Conservation (phyloP, 1,140 invertebrate species). For the Sminthurinus signatus region DNA sequence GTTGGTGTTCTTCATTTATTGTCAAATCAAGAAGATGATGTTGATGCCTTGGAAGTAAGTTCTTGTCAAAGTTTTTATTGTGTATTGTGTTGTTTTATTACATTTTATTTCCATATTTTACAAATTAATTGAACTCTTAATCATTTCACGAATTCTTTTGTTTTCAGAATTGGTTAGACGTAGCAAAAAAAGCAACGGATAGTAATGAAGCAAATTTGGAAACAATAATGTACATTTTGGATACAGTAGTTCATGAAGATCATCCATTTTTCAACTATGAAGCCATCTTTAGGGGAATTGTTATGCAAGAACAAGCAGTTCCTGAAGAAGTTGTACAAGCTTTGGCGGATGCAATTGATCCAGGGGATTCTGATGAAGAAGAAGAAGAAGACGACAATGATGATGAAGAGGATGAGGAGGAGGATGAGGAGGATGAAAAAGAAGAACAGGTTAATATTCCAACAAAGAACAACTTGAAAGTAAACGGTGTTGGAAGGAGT, state of each 20-base stretch:
- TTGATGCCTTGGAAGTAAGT: too few species aligned
- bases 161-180: background rate
- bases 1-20: too few species aligned
- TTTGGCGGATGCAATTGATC: conserved; percentile 45
- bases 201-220: conserved; percentile 50
- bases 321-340: conserved; percentile 50
- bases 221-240: conserved; percentile 56
- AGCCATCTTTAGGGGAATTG: conserved; percentile 49
- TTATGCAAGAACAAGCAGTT: conserved; percentile 60
- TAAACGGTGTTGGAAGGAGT: too few species aligned
- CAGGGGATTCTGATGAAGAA: conserved; percentile 16
- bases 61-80: too few species aligned
- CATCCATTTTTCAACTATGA: conserved; percentile 60
- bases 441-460: conserved; percentile 43
- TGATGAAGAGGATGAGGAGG: conserved; percentile 39
- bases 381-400: conserved; percentile 40
- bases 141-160: too few species aligned
- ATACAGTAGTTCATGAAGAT: conserved; percentile 63
- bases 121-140: too few species aligned
- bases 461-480: too few species aligned
- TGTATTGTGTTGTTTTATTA: background rate
- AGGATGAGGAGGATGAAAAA: conserved; percentile 46
- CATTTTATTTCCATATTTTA: too few species aligned
- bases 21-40: too few species aligned
- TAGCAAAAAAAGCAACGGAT: conserved; percentile 42